These are phyloP conservation scores for Sepioteuthis lessoniana DNA, from an alignment of 2,888 invertebrate genomes.

Conservation along the genomic window DNA sequence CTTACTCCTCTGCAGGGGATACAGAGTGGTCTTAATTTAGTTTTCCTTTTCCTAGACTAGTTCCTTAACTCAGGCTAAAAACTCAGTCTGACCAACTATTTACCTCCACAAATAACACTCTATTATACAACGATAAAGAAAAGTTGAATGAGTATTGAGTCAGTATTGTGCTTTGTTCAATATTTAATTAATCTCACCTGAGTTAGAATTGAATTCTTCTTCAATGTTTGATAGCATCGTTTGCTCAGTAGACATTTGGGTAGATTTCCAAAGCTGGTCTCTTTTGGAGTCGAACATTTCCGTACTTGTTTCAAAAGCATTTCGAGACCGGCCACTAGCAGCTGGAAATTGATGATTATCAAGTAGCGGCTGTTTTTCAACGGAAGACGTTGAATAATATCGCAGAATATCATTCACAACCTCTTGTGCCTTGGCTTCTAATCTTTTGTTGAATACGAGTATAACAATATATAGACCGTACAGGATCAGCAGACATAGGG, in stretches of 20 bases:
- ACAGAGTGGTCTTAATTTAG: no score
- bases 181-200: background rate
- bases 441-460: background rate
- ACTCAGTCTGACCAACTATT: no score
- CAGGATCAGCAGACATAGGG: background rate
- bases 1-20: no score
- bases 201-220: background rate
- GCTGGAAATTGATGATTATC: constrained; percentile 41
- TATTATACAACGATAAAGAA: no score
- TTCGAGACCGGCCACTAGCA: constrained; percentile 41
- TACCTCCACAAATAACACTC: no score
- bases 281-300: constrained; percentile 50
- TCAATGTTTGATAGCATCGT: background rate
- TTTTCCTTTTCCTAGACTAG: no score
- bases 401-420: background rate
- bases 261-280: background rate
- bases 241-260: background rate
- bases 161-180: no score
- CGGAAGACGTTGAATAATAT: background rate
- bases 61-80: no score
- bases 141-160: no score
- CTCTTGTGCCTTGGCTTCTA: background rate
- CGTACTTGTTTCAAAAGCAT: constrained; percentile 38
- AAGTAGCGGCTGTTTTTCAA: constrained; percentile 55
- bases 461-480: no score